Evolutionary conservation across 2,888 invertebrate species (phyloP).

Genomic region (Scaptomyza caliginosa): DNA sequence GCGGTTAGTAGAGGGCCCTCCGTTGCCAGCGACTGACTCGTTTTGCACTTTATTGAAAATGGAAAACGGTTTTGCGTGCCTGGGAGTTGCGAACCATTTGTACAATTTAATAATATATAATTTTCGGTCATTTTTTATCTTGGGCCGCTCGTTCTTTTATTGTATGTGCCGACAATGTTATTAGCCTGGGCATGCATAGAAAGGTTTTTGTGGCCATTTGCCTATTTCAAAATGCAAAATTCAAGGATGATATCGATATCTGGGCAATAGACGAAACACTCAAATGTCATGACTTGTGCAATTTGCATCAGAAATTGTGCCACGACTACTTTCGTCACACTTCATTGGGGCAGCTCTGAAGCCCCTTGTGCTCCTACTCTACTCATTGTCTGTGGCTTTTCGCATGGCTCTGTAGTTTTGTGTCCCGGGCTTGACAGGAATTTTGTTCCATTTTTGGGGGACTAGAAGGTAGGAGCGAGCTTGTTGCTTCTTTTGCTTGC

Average conservation of each 20-base stretch:
- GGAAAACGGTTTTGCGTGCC: slow-evolving; percentile 48
- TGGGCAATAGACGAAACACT: slow-evolving; percentile 38
- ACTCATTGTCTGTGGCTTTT: not conserved
- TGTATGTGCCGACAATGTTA: slow-evolving; percentile 73
- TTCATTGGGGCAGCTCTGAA: slow-evolving; percentile 24
- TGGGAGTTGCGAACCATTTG: slow-evolving; percentile 37
- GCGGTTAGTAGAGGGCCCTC: slow-evolving; percentile 52
- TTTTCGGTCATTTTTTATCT: slow-evolving; percentile 24
- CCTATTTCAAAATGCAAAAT: not conserved
- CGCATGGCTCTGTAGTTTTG: slow-evolving; percentile 18
- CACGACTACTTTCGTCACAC: slow-evolving; percentile 72
- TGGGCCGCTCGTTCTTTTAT: slow-evolving; percentile 45
- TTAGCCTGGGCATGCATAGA: slow-evolving; percentile 53
- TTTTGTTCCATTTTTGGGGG: slow-evolving; percentile 54
- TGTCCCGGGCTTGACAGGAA: slow-evolving; percentile 56
- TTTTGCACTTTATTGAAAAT: slow-evolving; percentile 58
- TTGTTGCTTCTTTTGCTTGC: slow-evolving; percentile 61
- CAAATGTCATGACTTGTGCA: slow-evolving; percentile 68
- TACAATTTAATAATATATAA: slow-evolving; percentile 70
- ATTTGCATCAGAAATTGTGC: slow-evolving; percentile 74
- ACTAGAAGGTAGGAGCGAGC: slow-evolving; percentile 26
- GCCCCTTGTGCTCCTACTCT: not conserved
- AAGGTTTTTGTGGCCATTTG: not conserved
- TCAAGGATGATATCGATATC: slow-evolving; percentile 34
- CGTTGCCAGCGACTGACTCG: slow-evolving; percentile 23